Percentiles rank a stretch among this genome's conserved stretches.
phyloP scores from a whole-genome alignment of 2,113 vertebrate species.

The Pseudorasbora parva region DNA sequence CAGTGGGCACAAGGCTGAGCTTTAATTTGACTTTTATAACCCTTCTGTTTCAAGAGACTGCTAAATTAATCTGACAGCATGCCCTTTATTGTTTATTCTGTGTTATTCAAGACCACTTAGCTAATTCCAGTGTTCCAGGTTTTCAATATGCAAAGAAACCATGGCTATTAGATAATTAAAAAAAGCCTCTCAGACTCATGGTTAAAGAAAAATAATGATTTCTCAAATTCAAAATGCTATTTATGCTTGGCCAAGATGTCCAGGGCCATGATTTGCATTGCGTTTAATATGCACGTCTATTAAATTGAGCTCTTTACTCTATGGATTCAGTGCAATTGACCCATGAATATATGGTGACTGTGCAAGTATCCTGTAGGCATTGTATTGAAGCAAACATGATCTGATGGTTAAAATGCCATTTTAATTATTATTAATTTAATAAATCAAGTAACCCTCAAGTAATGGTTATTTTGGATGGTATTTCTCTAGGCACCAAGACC shows the following conservation, averaged over 20 bases:
- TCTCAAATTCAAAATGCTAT: constrained; percentile 57
- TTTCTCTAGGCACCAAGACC: not conserved
- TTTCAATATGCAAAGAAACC: constrained; percentile 40
- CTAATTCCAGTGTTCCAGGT: constrained; percentile 60
- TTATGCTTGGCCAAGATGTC: constrained; percentile 55
- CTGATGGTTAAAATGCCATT: constrained; percentile 1
- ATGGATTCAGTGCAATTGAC: not conserved
- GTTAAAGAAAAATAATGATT: constrained; percentile 49
- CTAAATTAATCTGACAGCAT: constrained; percentile 25
- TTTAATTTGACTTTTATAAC: constrained; percentile 10
- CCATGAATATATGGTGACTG: constrained; percentile 24
- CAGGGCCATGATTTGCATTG: constrained; percentile 35
- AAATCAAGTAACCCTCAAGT: not conserved
- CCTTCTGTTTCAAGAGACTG: constrained; percentile 3
- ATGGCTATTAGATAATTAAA: constrained; percentile 65
- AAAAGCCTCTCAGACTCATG: constrained; percentile 36
- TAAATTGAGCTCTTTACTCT: not conserved
- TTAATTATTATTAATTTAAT: constrained; percentile 11
- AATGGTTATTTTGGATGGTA: constrained; percentile 22
- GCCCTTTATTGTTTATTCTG: constrained; percentile 41
- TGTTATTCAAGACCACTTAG: constrained; percentile 64
- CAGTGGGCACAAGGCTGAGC: not conserved
- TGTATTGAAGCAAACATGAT: constrained; percentile 1
- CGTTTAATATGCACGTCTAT: constrained; percentile 21
- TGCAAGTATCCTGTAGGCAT: constrained; percentile 12